Percentiles rank a stretch among this genome's conserved stretches.
Evolutionary conservation across 2,888 invertebrate genomes (phyloP).

Genomic region (Chaitophorus viminalis): DNA sequence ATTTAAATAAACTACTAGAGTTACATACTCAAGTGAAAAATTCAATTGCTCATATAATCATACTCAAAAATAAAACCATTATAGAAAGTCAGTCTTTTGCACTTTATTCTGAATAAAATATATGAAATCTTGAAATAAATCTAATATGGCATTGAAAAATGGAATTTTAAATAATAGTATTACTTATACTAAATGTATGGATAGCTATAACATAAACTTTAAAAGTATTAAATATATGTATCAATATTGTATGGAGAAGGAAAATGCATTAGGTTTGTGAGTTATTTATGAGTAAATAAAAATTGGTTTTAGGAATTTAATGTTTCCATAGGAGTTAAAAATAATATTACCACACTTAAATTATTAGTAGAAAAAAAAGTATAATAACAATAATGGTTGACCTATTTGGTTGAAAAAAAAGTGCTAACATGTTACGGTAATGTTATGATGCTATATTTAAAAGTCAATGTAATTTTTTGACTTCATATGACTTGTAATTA

Average conservation of each 20-base stretch:
- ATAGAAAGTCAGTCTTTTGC: slow-evolving; percentile 51
- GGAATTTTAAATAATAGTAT: not conserved
- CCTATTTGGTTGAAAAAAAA: slow-evolving; percentile 18
- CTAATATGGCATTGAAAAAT: not conserved
- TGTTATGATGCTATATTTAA: slow-evolving; percentile 34
- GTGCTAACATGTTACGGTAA: slow-evolving; percentile 34
- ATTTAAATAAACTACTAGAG: not conserved
- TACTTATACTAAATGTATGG: slow-evolving; percentile 29
- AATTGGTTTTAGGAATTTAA: slow-evolving; percentile 37
- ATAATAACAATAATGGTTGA: slow-evolving; percentile 46
- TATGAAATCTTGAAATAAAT: not conserved
- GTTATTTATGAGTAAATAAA: slow-evolving; percentile 27
- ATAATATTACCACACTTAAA: slow-evolving; percentile 41
- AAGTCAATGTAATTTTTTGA: not conserved
- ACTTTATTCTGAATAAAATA: slow-evolving; percentile 33
- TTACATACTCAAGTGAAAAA: not conserved
- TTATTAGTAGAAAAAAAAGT: slow-evolving; percentile 16
- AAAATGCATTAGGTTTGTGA: not conserved
- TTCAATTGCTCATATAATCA: not conserved
- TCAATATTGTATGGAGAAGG: slow-evolving; percentile 18
- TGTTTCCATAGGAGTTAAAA: slow-evolving; percentile 37
- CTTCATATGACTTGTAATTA: not conserved
- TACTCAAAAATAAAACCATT: slow-evolving; percentile 25
- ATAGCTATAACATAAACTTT: not conserved
- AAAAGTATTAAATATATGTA: not conserved